Percentiles rank a stretch among this genome's conserved stretches.
phyloP scores from a whole-genome alignment of 2,113 vertebrate species.

The Prunella himalayana region DNA sequence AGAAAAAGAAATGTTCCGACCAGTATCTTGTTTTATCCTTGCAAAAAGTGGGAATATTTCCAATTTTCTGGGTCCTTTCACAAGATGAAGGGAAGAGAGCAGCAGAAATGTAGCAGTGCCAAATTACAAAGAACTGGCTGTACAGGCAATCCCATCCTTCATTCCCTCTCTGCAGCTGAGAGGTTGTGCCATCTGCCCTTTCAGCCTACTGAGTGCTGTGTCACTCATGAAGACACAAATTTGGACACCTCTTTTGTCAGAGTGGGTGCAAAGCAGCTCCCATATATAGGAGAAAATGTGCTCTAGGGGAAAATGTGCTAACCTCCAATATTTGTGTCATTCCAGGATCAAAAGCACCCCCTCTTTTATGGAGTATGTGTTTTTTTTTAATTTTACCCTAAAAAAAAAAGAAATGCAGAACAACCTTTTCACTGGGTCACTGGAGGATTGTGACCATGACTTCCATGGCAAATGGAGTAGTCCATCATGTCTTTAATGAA shows the following conservation, averaged over 20 bases:
- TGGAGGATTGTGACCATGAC: neutral
- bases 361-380: neutral
- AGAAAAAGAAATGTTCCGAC: neutral
- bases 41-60: neutral
- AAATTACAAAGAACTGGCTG: conserved; percentile 51
- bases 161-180: neutral
- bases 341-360: neutral
- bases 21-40: conserved; percentile 5
- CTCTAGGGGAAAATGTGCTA: neutral
- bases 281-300: neutral
- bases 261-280: neutral
- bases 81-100: conserved; percentile 3
- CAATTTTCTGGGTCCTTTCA: conserved; percentile 26
- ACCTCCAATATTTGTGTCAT: neutral
- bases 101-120: neutral
- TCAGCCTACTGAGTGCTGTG: neutral
- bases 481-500: neutral
- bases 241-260: neutral
- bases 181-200: conserved; percentile 27
- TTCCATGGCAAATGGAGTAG: neutral
- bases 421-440: neutral
- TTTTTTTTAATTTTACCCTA: neutral
- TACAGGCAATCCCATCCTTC: neutral
- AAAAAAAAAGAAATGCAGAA: neutral
- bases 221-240: neutral